Conservation (phyloP, 2,113 vertebrate species). For the Lophius piscatorius region DNA sequence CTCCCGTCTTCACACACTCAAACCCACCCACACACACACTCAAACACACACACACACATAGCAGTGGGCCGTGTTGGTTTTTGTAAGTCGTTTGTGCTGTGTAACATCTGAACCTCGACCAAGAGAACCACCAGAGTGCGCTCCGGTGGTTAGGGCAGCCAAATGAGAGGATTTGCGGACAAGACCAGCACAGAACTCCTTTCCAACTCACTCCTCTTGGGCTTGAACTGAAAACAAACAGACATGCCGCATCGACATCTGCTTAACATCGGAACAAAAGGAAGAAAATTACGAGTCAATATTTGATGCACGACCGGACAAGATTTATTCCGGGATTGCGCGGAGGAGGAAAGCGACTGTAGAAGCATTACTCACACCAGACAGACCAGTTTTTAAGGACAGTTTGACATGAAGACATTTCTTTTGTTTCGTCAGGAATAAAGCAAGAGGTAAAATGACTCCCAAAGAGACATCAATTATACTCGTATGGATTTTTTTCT, state of each 20-base stretch:
- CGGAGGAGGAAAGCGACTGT: too few species aligned
- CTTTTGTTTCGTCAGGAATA: too few species aligned
- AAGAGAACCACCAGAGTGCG: neutral
- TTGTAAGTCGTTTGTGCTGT: slow-evolving; percentile 21
- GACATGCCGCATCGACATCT: neutral
- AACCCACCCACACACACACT: too few species aligned
- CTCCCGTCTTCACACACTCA: too few species aligned
- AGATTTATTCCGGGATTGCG: neutral
- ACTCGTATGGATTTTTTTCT: too few species aligned
- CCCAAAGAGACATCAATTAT: too few species aligned
- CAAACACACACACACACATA: slow-evolving; percentile 1
- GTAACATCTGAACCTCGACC: slow-evolving; percentile 21
- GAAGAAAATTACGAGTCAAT: neutral
- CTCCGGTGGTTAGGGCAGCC: too few species aligned
- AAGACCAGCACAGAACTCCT: slow-evolving; percentile 1
- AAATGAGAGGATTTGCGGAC: slow-evolving; percentile 22
- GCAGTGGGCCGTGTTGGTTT: neutral
- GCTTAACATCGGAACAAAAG: neutral
- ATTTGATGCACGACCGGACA: too few species aligned
- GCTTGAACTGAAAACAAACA: slow-evolving; percentile 1
- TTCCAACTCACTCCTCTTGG: neutral
- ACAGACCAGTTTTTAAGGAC: too few species aligned
- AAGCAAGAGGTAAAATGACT: too few species aligned
- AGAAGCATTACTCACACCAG: too few species aligned
- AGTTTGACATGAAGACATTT: too few species aligned